Base-by-base conservation (phyloP, 2,888 invertebrate genomes). In the Ennomos quercinarius region DNA sequence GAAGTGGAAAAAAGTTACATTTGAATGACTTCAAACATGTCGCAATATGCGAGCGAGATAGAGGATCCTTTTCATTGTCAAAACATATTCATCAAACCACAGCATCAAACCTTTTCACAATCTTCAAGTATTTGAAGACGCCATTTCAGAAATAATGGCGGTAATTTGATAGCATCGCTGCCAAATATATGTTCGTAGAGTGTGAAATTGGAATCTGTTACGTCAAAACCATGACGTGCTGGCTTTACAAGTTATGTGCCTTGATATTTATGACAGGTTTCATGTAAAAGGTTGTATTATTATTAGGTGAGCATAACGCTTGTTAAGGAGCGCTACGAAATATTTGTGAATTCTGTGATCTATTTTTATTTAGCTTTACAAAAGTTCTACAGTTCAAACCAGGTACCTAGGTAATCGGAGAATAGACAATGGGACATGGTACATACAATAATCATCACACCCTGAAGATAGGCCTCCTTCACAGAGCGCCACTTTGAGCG, bases 181-280 rank as follows among this genome's bases (percentile, higher is more conserved):
- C 35, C 54, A 50, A 61, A 67, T 56, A 47, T 55, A 57, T 63
- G 64, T 49, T 63, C 61, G 63, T 39, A 57, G 44, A 57, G 56
- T 59, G 67, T 70, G 68, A 68, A 70, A 70, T 70, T 67, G 62
- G 52, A 68, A 66, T 61, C 57, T 64, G 60, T 67, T 62, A 60
- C 63, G 57, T 65, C 64, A 52, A 63, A 61, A 60, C 51, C 59
- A 39, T 47, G 44, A 57, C 50, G 57, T 48, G 27, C 4, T 27
- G 51, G 49, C 63, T 61, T 61, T 57, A 48, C 50, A 54, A 47
- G 45, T 60, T 55, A 57, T 39, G 10, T 53, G 38, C 34, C 55
- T 40, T 53, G 55, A 49, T 57, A 54, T 54, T 47, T 51, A 51
- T 48, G 63, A 56, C 56, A 48, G 13, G 39, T 49, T 46, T 54